Evolutionary conservation across 1,140 invertebrate species (phyloP).

Genomic region (Gyrodactylus salaris): DNA sequence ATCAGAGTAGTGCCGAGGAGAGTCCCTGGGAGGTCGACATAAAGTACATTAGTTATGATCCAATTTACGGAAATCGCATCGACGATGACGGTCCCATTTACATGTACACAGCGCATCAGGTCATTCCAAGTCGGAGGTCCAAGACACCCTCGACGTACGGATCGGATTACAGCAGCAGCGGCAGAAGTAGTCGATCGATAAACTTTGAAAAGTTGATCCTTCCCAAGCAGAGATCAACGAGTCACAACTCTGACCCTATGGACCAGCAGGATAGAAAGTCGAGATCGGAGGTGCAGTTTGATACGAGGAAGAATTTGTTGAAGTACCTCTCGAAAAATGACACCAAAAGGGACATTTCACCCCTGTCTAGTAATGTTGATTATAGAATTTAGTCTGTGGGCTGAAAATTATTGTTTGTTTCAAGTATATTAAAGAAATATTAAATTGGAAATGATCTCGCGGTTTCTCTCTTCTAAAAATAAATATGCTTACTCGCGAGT

Average conservation of each 20-base stretch:
- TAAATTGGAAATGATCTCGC: neutral
- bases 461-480: too few species aligned
- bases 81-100: conserved; percentile 2
- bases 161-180: neutral
- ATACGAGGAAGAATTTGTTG: neutral
- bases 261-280: neutral
- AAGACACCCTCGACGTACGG: neutral
- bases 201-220: too few species aligned
- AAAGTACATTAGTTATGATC: conserved; percentile 4
- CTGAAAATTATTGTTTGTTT: neutral
- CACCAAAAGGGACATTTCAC: neutral
- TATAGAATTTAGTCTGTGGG: neutral
- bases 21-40: conserved; percentile 1
- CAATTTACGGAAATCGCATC: neutral
- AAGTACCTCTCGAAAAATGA: neutral
- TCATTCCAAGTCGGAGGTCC: neutral
- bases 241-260: neutral
- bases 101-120: conserved; percentile 3
- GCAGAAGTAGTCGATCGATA: neutral
- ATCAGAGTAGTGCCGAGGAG: neutral
- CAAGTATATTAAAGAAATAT: neutral
- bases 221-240: neutral
- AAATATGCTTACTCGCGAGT: neutral
- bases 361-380: neutral
- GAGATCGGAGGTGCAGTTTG: neutral